Percentiles rank a stretch among this genome's conserved stretches.
Evolutionary conservation across 2,113 vertebrate species (phyloP).

Genomic region (Nothobranchius kuhntae): DNA sequence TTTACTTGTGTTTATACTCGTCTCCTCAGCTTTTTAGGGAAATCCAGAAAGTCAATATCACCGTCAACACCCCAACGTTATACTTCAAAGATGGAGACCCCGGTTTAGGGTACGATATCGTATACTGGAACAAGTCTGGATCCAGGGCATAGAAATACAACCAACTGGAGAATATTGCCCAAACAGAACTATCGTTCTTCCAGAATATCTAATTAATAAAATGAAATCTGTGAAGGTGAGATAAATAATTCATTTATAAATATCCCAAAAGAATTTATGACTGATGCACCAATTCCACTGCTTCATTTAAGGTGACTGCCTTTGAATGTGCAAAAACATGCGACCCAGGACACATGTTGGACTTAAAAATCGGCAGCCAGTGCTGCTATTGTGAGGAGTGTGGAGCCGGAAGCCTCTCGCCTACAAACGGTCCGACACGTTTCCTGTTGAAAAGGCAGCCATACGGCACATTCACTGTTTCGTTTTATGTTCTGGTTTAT

Average conservation of each 20-base stretch:
- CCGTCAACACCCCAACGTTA: conserved; percentile 35
- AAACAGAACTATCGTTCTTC: neutral
- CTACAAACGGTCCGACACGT: conserved; percentile 19
- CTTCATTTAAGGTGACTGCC: conserved; percentile 25
- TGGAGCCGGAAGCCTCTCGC: conserved; percentile 23
- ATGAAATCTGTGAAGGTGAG: conserved; percentile 27
- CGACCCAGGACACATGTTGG: conserved; percentile 33
- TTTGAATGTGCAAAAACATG: conserved; percentile 66
- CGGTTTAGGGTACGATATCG: conserved; percentile 55
- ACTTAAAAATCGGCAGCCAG: fast-evolving
- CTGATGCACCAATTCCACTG: neutral
- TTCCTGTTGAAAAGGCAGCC: no score
- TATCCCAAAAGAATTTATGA: neutral
- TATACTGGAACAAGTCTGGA: conserved; percentile 43
- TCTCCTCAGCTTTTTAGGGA: conserved; percentile 47
- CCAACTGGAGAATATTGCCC: conserved; percentile 54
- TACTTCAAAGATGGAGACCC: conserved; percentile 57
- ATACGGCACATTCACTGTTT: no score
- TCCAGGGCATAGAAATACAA: neutral
- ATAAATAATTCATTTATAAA: neutral
- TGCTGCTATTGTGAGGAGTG: conserved; percentile 60
- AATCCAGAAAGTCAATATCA: conserved; percentile 52
- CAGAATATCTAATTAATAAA: neutral
- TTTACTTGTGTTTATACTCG: neutral
- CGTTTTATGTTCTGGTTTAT: no score